Evolutionary conservation across 2,888 invertebrate species (phyloP).

Genomic region (Iphiclides podalirius): DNA sequence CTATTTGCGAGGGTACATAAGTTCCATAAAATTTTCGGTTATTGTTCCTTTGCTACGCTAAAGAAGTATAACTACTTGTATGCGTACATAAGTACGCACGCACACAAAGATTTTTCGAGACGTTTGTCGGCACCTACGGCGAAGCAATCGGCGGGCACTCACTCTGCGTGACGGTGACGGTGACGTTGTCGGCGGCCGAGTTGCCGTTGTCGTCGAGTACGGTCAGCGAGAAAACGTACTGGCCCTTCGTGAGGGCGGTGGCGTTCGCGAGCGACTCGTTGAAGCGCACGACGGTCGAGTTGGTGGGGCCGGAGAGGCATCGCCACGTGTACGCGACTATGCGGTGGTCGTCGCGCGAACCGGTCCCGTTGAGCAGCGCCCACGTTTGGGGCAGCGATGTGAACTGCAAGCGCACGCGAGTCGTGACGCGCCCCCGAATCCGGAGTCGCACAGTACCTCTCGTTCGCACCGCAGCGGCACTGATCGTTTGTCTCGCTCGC

Average conservation of each 20-base stretch:
- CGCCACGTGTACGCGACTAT: conserved; percentile 92
- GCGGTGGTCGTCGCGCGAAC: conserved; percentile 90
- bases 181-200: conserved; percentile 85
- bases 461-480: too few relatives aligned
- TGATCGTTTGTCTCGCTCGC: too few relatives aligned
- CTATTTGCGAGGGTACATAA: too few relatives aligned
- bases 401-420: too few relatives aligned
- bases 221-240: conserved; percentile 89
- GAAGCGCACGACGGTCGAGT: conserved; percentile 71
- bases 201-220: conserved; percentile 92
- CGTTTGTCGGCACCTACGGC: too few relatives aligned
- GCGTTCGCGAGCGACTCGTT: conserved; percentile 87
- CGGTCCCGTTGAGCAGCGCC: conserved; percentile 88
- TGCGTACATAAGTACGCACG: too few relatives aligned
- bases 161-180: conserved; percentile 92
- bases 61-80: too few relatives aligned
- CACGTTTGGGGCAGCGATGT: conserved; percentile 92
- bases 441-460: too few relatives aligned
- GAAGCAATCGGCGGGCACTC: conserved; percentile 50
- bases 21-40: too few relatives aligned
- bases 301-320: conserved; percentile 85
- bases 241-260: conserved; percentile 89
- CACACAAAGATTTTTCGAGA: too few relatives aligned
- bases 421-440: too few relatives aligned
- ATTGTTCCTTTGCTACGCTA: too few relatives aligned